Percentiles rank a stretch among this genome's conserved stretches.
Conservation (phyloP, 2,888 invertebrate species). For the Tenthredo livida region DNA sequence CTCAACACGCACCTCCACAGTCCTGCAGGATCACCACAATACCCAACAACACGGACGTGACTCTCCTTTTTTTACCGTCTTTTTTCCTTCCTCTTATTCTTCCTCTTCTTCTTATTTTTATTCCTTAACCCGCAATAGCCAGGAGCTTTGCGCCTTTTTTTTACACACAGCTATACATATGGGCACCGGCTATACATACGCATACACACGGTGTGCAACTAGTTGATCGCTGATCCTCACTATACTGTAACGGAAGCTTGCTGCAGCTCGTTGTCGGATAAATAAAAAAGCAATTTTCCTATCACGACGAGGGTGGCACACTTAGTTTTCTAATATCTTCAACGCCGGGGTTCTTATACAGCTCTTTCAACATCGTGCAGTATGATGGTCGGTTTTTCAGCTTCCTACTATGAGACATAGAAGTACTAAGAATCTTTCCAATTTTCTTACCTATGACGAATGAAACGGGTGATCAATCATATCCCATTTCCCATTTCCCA, state of each 20-base stretch:
- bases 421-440: background rate
- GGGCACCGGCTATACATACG: too few relatives aligned
- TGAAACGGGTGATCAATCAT: conserved; percentile 26
- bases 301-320: background rate
- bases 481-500: too few relatives aligned
- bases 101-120: background rate
- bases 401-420: background rate
- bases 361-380: background rate
- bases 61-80: background rate
- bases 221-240: background rate
- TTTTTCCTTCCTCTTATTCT: background rate
- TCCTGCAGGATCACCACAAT: conserved; percentile 1
- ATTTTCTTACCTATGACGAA: conserved; percentile 20
- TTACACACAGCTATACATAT: conserved; percentile 17
- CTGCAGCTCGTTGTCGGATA: background rate
- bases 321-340: background rate
- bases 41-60: conserved; percentile 18
- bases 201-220: background rate
- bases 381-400: background rate
- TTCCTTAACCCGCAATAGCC: conserved; percentile 34
- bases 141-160: conserved; percentile 23
- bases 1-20: conserved; percentile 63
- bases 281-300: background rate
- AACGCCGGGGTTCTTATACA: background rate
- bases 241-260: background rate